Evolutionary conservation across 1,140 invertebrate genomes (phyloP).

Genomic region (Solenopsis invicta): DNA sequence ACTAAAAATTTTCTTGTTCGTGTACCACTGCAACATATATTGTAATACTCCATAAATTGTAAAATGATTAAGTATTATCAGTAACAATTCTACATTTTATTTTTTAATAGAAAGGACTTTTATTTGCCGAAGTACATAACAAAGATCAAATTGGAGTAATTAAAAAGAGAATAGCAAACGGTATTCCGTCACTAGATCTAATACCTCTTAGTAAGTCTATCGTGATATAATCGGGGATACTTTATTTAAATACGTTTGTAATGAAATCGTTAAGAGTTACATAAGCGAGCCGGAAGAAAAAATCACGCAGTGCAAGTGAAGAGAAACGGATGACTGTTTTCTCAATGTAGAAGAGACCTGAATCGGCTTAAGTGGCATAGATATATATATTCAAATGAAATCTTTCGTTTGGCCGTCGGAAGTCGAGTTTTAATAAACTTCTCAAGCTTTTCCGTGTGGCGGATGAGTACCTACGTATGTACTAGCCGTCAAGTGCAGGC

Average conservation of each 20-base stretch:
- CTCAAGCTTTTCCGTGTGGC: constrained; percentile 64
- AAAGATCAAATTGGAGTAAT: not conserved
- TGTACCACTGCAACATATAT: not conserved
- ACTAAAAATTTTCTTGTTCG: not conserved
- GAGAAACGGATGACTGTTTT: not conserved
- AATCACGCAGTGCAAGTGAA: not conserved
- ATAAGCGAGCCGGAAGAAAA: not conserved
- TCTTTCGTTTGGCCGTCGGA: constrained; percentile 66
- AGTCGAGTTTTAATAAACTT: constrained; percentile 74
- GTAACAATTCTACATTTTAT: not conserved
- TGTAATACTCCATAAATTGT: not conserved
- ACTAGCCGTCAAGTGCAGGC: constrained; percentile 72
- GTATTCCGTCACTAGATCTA: not conserved
- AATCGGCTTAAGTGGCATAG: constrained; percentile 32
- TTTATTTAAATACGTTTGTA: constrained; percentile 61
- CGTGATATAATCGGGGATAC: constrained; percentile 10
- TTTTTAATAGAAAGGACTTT: not conserved
- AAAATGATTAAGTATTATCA: not conserved
- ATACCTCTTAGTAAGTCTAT: constrained; percentile 35
- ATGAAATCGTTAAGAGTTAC: constrained; percentile 48
- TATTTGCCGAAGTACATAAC: not conserved
- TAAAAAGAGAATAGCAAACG: not conserved
- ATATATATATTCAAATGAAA: constrained; percentile 65
- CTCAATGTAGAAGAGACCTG: not conserved
- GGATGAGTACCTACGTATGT: constrained; percentile 59